Conservation (phyloP, 2,113 vertebrate genomes). For the Onychorhynchus coronatus region DNA sequence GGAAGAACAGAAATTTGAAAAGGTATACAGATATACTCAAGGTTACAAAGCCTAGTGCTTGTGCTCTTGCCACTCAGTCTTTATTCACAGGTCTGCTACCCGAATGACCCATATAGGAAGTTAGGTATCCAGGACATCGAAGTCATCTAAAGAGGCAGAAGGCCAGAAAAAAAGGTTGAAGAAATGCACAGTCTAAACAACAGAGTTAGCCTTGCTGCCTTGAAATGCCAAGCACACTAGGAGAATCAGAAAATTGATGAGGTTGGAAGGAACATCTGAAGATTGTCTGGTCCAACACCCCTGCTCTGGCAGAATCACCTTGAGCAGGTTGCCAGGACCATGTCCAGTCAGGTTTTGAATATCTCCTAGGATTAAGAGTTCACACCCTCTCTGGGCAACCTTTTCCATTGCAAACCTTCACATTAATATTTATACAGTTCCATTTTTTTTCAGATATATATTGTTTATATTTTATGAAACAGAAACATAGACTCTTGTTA, state of each 20-base stretch:
- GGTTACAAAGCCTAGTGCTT: neutral
- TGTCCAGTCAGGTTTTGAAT: neutral
- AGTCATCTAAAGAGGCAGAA: neutral
- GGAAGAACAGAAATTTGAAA: neutral
- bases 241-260: neutral
- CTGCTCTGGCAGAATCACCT: neutral
- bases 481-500: neutral
- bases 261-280: neutral
- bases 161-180: neutral
- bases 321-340: neutral
- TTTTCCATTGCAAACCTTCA: neutral
- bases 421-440: neutral
- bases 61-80: neutral
- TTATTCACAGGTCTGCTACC: neutral
- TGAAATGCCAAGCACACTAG: neutral
- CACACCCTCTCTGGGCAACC: neutral
- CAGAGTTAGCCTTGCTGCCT: neutral
- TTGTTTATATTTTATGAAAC: neutral
- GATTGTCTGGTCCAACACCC: neutral
- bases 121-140: neutral
- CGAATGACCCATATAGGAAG: neutral
- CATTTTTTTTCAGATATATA: neutral
- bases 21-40: neutral
- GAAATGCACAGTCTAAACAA: neutral
- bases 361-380: neutral